These are phyloP conservation scores for Pseudococcus jackbeardsleyi DNA, from an alignment of 2,888 invertebrate species.

Conservation along the genomic window DNA sequence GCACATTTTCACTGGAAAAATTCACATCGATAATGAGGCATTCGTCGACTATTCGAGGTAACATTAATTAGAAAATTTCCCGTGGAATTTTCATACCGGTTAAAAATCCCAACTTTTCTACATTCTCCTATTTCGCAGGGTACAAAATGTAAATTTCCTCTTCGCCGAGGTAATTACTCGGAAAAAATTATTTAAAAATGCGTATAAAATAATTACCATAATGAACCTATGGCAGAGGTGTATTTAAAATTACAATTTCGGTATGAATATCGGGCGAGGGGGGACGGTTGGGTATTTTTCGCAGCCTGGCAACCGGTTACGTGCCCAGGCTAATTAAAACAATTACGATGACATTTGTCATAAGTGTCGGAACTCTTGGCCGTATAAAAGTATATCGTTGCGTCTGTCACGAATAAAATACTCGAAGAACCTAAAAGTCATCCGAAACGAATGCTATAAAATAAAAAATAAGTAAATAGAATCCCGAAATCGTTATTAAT, in stretches of 20 bases:
- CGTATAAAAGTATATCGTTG: background rate
- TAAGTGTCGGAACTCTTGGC: background rate
- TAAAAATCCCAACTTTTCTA: too few species aligned
- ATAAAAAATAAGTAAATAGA: slow-evolving; percentile 47
- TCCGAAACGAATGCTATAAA: slow-evolving; percentile 59
- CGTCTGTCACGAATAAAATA: slow-evolving; percentile 50
- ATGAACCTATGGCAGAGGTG: background rate
- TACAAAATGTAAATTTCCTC: slow-evolving; percentile 18
- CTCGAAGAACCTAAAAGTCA: slow-evolving; percentile 63
- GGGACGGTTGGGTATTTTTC: background rate
- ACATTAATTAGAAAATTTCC: background rate
- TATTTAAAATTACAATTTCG: slow-evolving; percentile 48
- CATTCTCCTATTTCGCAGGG: background rate
- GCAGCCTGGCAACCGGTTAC: background rate
- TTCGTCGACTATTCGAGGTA: background rate
- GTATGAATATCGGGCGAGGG: background rate
- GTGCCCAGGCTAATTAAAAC: background rate
- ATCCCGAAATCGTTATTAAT: slow-evolving; percentile 56
- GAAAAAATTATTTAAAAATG: slow-evolving; percentile 39
- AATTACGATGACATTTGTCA: slow-evolving; percentile 34
- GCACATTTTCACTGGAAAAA: slow-evolving; percentile 42
- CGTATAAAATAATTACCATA: slow-evolving; percentile 49
- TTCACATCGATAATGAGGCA: background rate
- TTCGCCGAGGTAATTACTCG: background rate
- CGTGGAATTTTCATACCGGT: too few species aligned